These are phyloP conservation scores for Platorchestia sp. DNA, from an alignment of 1,140 invertebrate species.

Conservation along the genomic window DNA sequence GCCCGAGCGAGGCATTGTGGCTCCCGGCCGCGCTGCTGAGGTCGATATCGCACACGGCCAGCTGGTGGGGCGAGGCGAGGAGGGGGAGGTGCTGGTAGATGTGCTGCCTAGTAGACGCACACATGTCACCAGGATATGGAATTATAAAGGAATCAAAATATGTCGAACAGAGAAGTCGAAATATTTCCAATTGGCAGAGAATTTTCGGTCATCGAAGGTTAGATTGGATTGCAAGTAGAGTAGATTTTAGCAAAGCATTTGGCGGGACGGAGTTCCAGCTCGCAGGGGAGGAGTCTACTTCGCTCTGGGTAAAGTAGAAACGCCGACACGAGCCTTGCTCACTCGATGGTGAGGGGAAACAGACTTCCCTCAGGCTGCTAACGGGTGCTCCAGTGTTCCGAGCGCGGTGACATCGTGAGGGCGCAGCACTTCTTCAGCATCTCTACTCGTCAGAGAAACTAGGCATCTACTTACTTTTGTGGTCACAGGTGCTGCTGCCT, in stretches of 20 bases:
- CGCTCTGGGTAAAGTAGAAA: slow-evolving; percentile 36
- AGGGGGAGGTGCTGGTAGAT: not conserved
- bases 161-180: not conserved
- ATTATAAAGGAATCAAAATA: not conserved
- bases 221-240: not conserved
- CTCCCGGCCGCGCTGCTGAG: slow-evolving; percentile 8
- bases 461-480: not conserved
- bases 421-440: not conserved
- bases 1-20: slow-evolving; percentile 14
- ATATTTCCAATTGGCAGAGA: not conserved
- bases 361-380: slow-evolving; percentile 14
- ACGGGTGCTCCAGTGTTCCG: slow-evolving; percentile 1
- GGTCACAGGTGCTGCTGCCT: not conserved
- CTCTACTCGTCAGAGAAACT: slow-evolving; percentile 4
- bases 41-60: not conserved
- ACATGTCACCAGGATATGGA: not conserved
- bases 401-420: not conserved
- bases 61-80: not conserved
- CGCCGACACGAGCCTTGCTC: slow-evolving; percentile 3
- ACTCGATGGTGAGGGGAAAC: slow-evolving; percentile 29
- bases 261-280: not conserved
- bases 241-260: not conserved
- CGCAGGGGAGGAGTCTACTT: slow-evolving; percentile 43
- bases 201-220: not conserved
- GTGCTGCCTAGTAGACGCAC: not conserved